These are phyloP conservation scores for Ophthalmolycus amberensis DNA, from an alignment of 2,113 vertebrate species.

Conservation along the genomic window DNA sequence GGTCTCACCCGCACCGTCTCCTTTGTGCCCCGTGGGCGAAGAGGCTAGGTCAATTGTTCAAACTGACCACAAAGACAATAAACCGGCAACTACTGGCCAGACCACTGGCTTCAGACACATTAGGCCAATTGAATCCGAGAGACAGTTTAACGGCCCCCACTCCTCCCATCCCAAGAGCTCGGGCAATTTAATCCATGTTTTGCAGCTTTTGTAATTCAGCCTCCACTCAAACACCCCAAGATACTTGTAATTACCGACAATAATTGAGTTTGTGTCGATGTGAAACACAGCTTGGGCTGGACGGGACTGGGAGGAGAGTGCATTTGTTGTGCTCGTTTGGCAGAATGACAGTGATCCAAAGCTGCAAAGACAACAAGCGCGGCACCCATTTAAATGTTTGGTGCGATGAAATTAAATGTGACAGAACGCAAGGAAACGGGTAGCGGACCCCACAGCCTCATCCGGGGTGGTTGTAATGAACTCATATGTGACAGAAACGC, in stretches of 20 bases:
- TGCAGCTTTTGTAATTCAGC: constrained; percentile 81
- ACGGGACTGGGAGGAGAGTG: constrained; percentile 62
- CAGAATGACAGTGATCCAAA: constrained; percentile 81
- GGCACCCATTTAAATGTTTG: constrained; percentile 78
- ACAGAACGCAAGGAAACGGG: constrained; percentile 69
- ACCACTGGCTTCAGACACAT: constrained; percentile 74
- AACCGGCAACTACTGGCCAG: constrained; percentile 81
- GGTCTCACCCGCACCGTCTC: constrained; percentile 1
- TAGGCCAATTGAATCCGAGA: constrained; percentile 85
- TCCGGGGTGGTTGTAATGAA: constrained; percentile 72
- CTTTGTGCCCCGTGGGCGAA: background rate
- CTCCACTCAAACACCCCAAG: constrained; percentile 81
- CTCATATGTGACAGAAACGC: constrained; percentile 55
- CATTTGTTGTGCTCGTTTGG: constrained; percentile 70
- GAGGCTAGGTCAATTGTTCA: constrained; percentile 32
- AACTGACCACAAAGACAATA: constrained; percentile 76
- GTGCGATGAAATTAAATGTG: constrained; percentile 79
- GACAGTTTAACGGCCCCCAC: constrained; percentile 87
- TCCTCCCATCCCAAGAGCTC: constrained; percentile 85
- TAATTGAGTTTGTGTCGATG: constrained; percentile 80
- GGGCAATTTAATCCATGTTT: constrained; percentile 86
- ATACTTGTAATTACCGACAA: constrained; percentile 80
- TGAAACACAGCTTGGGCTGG: constrained; percentile 61
- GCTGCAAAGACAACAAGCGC: constrained; percentile 78
- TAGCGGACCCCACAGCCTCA: constrained; percentile 60